Base-by-base conservation (phyloP, 1,140 invertebrate genomes). In the Dendrolimus kikuchii region DNA sequence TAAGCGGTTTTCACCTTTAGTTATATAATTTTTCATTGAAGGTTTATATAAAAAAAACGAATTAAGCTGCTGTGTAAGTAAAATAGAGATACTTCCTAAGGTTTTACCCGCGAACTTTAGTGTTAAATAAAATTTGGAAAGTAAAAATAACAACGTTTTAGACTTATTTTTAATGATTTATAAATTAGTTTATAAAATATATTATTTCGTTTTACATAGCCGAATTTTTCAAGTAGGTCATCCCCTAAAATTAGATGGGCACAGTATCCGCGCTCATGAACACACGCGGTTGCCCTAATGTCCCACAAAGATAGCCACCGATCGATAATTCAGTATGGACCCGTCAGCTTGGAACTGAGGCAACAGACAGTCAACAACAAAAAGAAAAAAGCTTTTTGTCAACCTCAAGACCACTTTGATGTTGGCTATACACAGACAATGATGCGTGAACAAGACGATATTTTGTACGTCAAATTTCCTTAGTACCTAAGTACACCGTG, bases 171-270 rank as follows among this genome's bases (percentile, higher is more conserved):
- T 23, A 23, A 23, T 23, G 1, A 23, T 23, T n/a, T 23, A 23
- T 23, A 23, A 23, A 23, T 23, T 2, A 23, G 23, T 23, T 23
- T 23, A 23, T 23, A 23, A 23, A 23, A 23, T 23, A 23, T 23
- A 23, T 3, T 23, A 23, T 23, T 23, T 23, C 53, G 48, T 55
- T 53, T 60, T 55, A 51, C 69, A 64, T 68, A 71, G 67, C 71
- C 76, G 64, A 64, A 68, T 80, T 76, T 82, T 80, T 72, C 60
- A 82, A 80, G 66, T 75, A 68, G 80, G 80, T 77, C 80, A 76
- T 74, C 66, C 72, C 70, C 77, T 77, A 77, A 82, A 82, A 81
- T 83, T 76, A 77, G 71, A 67, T 66, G 62, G 53, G 54, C 50
- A 53, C 51, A 55, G 53, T 38, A 51, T 56, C 60, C 57, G 47